A percentile compares a stretch with the other conserved stretches of the same genome.
Evolutionary conservation across 2,888 invertebrate species (phyloP).

Genomic region (Cancer borealis): DNA sequence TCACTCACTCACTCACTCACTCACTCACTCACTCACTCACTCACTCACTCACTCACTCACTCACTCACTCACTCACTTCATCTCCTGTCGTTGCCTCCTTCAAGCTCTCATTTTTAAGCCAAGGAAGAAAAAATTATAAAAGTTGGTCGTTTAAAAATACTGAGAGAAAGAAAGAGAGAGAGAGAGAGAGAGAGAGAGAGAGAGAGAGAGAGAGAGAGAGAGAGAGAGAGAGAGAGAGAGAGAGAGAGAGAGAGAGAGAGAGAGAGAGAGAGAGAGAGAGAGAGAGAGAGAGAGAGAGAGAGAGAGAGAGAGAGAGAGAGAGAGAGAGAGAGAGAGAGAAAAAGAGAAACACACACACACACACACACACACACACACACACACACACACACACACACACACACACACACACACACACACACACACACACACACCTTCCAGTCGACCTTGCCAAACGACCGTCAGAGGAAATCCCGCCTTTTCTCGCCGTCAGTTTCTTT

Average conservation of each 20-base stretch:
- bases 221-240: slow-evolving; percentile 37
- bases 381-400: too few species aligned
- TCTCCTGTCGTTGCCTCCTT: background rate
- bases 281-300: slow-evolving; percentile 30
- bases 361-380: too few species aligned
- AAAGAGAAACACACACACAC: too few species aligned
- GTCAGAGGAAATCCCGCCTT: background rate
- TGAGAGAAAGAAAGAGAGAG: background rate
- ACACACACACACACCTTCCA: background rate
- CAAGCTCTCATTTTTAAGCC: background rate
- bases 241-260: slow-evolving; percentile 21
- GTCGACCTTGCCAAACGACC: slow-evolving; percentile 40
- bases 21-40: background rate
- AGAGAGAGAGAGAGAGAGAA: background rate
- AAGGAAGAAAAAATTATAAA: background rate
- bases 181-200: slow-evolving; percentile 34
- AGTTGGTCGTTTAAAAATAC: background rate
- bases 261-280: background rate
- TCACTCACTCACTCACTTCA: background rate
- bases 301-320: slow-evolving; percentile 43
- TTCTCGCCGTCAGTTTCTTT: background rate
- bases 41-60: background rate
- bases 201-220: slow-evolving; percentile 47
- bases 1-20: background rate
- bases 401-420: too few species aligned